Conservation (phyloP, 2,888 invertebrate species). For the Fragum fragum region DNA sequence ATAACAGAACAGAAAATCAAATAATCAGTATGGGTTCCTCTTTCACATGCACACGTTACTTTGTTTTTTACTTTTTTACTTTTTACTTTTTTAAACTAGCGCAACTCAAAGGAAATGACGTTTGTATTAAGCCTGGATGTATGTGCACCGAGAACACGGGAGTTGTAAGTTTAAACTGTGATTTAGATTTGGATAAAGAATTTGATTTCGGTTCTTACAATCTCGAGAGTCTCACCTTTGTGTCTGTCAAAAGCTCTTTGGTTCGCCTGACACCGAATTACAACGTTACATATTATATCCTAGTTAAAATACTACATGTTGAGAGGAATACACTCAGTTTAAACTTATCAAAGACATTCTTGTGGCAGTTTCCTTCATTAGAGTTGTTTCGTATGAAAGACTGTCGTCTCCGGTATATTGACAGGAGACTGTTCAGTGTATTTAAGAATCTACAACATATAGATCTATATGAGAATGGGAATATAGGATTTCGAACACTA, state of each 20-base stretch:
- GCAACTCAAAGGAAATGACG: too few species aligned
- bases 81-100: too few species aligned
- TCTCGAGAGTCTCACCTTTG: background rate
- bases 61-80: too few species aligned
- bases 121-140: background rate
- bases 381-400: background rate
- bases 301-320: background rate
- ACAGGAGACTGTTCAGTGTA: background rate
- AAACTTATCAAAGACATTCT: background rate
- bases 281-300: background rate
- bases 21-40: too few species aligned
- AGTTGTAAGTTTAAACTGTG: background rate
- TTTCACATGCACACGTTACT: too few species aligned
- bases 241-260: background rate
- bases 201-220: slow-evolving; percentile 6
- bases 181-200: background rate
- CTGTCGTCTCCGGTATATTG: background rate
- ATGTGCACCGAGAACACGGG: background rate
- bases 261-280: background rate
- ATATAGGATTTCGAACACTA: background rate
- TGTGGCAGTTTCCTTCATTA: background rate
- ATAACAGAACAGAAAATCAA: too few species aligned
- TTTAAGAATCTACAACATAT: background rate
- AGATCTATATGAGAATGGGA: background rate
- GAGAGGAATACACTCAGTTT: background rate